phyloP scores from a whole-genome alignment of 2,888 invertebrate species.

The Pogonocherus hispidulus region DNA sequence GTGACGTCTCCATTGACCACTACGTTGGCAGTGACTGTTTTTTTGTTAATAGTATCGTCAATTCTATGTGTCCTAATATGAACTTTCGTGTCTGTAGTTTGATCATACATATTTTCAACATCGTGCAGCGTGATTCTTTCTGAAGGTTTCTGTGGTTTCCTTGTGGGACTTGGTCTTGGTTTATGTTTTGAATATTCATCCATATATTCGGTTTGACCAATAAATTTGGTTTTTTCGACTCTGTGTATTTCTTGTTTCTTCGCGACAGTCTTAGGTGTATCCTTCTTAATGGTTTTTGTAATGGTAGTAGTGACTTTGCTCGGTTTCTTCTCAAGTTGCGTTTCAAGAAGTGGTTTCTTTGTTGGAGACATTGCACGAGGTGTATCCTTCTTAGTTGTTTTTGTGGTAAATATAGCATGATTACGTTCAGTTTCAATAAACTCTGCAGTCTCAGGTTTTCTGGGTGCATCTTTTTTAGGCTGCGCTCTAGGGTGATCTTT shows the following conservation, averaged over 20 bases:
- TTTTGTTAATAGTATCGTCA: conserved; percentile 55
- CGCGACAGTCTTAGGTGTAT: conserved; percentile 33
- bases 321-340: conserved; percentile 31
- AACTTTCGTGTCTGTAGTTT: conserved; percentile 49
- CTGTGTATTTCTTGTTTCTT: conserved; percentile 44
- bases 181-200: conserved; percentile 51
- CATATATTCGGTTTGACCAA: conserved; percentile 49
- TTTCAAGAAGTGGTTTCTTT: conserved; percentile 36
- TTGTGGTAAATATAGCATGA: conserved; percentile 26
- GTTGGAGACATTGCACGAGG: conserved; percentile 24
- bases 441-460: conserved; percentile 36
- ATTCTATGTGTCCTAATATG: conserved; percentile 58
- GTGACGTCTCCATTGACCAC: conserved; percentile 46
- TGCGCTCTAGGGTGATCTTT: conserved; percentile 52
- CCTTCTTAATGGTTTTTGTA: conserved; percentile 34
- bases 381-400: conserved; percentile 10
- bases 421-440: conserved; percentile 48
- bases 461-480: conserved; percentile 35
- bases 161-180: conserved; percentile 6
- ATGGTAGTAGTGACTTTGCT: conserved; percentile 30
- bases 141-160: conserved; percentile 45
- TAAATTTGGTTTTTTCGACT: conserved; percentile 48
- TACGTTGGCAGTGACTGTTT: conserved; percentile 42
- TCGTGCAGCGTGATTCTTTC: conserved; percentile 50
- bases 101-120: conserved; percentile 52